These are phyloP conservation scores for Novumbra hubbsi DNA, from an alignment of 2,797 vertebrate species.

Conservation along the genomic window DNA sequence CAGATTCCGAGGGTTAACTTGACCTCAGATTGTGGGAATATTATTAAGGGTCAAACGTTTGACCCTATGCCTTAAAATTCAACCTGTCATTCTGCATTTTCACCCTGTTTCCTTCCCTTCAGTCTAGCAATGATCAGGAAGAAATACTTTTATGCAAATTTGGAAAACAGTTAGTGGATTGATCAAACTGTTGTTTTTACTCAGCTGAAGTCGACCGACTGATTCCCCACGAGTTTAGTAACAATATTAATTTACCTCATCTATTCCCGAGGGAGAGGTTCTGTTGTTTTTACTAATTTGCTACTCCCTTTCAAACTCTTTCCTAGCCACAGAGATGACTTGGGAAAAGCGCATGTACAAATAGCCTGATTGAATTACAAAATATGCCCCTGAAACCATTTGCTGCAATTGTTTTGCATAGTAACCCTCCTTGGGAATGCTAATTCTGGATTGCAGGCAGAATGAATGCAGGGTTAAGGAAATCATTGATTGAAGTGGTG, in stretches of 20 bases:
- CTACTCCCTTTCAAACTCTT: conserved; percentile 31
- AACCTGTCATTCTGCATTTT: not conserved
- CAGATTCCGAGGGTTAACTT: no score
- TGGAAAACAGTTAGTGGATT: conserved; percentile 23
- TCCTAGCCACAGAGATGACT: conserved; percentile 20
- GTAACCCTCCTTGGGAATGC: conserved; percentile 6
- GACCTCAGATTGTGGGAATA: no score
- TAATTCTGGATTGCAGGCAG: not conserved
- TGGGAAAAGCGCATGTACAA: conserved; percentile 33
- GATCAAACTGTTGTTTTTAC: conserved; percentile 38
- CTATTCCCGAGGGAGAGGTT: conserved; percentile 14
- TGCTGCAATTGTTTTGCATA: conserved; percentile 7
- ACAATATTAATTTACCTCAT: conserved; percentile 28
- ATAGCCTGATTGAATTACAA: conserved; percentile 29
- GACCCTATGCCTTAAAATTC: not conserved
- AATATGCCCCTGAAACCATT: conserved; percentile 13
- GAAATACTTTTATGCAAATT: conserved; percentile 33
- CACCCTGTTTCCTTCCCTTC: not conserved
- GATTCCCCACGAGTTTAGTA: conserved; percentile 29
- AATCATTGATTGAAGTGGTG: conserved; percentile 11
- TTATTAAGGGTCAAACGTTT: no score
- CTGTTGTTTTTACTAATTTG: conserved; percentile 33
- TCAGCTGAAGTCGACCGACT: conserved; percentile 22
- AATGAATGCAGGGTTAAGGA: not conserved
- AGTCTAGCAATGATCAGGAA: conserved; percentile 5